These are phyloP conservation scores for Centropyge bicolor DNA, from an alignment of 2,797 vertebrate genomes.

Conservation along the genomic window DNA sequence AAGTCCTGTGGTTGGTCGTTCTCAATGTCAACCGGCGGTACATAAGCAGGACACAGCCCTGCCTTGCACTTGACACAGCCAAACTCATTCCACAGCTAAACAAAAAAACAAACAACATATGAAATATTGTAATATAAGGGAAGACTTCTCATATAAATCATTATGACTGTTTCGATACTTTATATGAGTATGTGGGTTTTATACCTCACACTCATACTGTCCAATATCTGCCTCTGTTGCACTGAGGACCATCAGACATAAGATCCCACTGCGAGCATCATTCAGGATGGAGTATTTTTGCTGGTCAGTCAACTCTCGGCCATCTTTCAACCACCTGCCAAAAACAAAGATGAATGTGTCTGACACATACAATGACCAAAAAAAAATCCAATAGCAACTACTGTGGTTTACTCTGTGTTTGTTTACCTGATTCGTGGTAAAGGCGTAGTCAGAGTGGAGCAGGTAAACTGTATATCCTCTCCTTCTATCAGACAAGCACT, in stretches of 20 bases:
- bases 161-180: not conserved
- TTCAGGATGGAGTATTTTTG: conserved; percentile 87
- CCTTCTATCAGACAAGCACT: conserved; percentile 90
- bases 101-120: conserved; percentile 26
- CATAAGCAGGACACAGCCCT: conserved; percentile 87
- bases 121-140: not conserved
- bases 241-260: conserved; percentile 87
- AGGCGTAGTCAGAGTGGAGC: conserved; percentile 89
- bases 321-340: conserved; percentile 93
- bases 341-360: conserved; percentile 17
- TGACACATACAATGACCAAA: not conserved
- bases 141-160: not conserved
- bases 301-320: conserved; percentile 83
- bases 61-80: conserved; percentile 90
- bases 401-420: not conserved
- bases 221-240: conserved; percentile 90
- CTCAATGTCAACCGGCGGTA: conserved; percentile 77
- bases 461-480: conserved; percentile 91
- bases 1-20: conserved; percentile 85
- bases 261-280: conserved; percentile 89
- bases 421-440: conserved; percentile 90
- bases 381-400: not conserved
- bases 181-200: conserved; percentile 7
- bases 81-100: conserved; percentile 90
- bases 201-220: conserved; percentile 95